Evolutionary conservation across 2,797 vertebrate species (phyloP), one percentile per base, ranked within the genome.

Genomic region (Poecilia gillii): DNA sequence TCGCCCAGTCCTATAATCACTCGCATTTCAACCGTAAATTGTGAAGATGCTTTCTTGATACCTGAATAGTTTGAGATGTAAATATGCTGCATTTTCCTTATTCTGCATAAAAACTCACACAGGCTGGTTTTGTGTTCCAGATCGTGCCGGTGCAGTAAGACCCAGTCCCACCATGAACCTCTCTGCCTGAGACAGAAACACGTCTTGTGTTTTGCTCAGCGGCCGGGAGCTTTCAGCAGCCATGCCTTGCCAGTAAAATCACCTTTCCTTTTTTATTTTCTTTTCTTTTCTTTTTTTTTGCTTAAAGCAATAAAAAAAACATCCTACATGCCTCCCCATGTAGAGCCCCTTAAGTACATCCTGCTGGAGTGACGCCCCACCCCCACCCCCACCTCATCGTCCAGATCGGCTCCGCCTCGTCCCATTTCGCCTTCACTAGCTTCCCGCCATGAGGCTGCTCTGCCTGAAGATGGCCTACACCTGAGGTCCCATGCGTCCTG

Each of bases 401-500:
- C 96, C 93, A 95, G 94, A 95, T 91, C 93, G 91, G 89, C 86
- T 90, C 80, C 83, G 88, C 76, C 95, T 94, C 86, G 23, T 89
- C 94, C 93, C 92, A 89, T 62, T 91, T 92, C 73, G 75, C 78
- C 82, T 85, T 87, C 82, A 89, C 78, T 83, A 93, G 87, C 88
- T 82, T 80, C 83, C 88, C 55, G 81, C 93, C 92, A 97, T 95
- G 90, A 98, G 98, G 97, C 96, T 93, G 90, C 95, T 93, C 90
- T 73, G 93, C 90, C 91, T 96, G 93, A 97, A 95, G 95, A 97
- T 97, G 97, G 95, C 96, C 90, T 90, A 97, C 88, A 97, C 98
- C 96, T 99, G 97, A 96, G 96, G 94, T 95, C 97, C 95, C 96
- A 99, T 98, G 98, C 97, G 95, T 97, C 97, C 97, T 89, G 94